phyloP scores from a whole-genome alignment of 2,113 vertebrate genomes.

The Mastomys natalensis region DNA sequence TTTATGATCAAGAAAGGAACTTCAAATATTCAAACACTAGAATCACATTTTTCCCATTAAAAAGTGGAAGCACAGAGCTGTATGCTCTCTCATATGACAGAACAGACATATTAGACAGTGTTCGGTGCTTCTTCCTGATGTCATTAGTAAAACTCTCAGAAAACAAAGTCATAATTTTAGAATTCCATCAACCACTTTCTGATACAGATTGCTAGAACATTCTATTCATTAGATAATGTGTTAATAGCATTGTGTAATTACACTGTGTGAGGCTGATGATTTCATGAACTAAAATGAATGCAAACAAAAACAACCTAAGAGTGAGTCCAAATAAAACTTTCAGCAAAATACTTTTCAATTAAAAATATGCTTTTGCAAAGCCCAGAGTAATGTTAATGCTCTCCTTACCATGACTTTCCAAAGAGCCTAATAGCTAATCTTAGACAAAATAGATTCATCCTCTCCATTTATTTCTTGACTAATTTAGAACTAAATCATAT shows the following conservation, averaged over 20 bases:
- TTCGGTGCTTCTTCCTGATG: not conserved
- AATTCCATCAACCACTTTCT: not conserved
- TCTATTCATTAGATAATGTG: constrained; percentile 22
- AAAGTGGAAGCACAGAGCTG: constrained; percentile 1
- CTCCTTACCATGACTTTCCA: constrained; percentile 41
- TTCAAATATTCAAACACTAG: constrained; percentile 12
- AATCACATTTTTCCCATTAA: not conserved
- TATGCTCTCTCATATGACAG: not conserved
- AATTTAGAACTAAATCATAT: constrained; percentile 53
- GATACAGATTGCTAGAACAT: constrained; percentile 32
- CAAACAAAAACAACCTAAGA: constrained; percentile 30
- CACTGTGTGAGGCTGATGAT: constrained; percentile 20
- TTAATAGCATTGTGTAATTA: constrained; percentile 49
- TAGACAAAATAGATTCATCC: constrained; percentile 26
- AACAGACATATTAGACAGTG: not conserved
- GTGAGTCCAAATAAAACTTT: constrained; percentile 54
- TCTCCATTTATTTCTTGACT: constrained; percentile 55
- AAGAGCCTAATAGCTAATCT: constrained; percentile 41
- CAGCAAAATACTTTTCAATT: constrained; percentile 34
- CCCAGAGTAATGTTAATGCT: not conserved
- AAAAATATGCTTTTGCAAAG: constrained; percentile 19
- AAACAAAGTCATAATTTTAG: not conserved
- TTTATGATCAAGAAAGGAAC: not conserved
- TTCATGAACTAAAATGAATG: constrained; percentile 42
- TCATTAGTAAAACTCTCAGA: constrained; percentile 21